Percentiles rank a stretch among this genome's conserved stretches.
These are phyloP conservation scores for Torymus texanus DNA, from an alignment of 2,888 invertebrate genomes.

Conservation along the genomic window DNA sequence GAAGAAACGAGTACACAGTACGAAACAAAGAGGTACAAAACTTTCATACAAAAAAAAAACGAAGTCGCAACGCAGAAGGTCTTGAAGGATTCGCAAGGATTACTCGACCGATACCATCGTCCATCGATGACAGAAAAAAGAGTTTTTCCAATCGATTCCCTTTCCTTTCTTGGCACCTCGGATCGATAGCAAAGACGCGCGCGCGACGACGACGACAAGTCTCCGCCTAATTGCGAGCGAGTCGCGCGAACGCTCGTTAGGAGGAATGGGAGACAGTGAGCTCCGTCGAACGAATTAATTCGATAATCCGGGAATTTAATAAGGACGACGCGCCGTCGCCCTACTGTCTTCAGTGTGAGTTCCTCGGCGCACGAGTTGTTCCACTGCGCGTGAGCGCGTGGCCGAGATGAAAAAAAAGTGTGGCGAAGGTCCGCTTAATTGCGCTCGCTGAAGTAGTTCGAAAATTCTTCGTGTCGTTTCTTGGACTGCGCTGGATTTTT, in stretches of 20 bases:
- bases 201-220: too few relatives aligned
- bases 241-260: not conserved
- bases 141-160: too few relatives aligned
- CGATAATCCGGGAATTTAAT: conserved; percentile 44
- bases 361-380: not conserved
- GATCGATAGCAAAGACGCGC: too few relatives aligned
- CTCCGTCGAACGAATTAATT: conserved; percentile 22
- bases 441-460: conserved; percentile 8
- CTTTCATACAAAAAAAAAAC: too few relatives aligned
- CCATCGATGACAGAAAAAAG: too few relatives aligned
- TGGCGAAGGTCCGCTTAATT: conserved; percentile 21
- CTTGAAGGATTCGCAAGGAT: too few relatives aligned
- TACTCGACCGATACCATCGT: too few relatives aligned
- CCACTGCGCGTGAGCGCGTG: not conserved
- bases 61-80: too few relatives aligned
- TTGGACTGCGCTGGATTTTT: not conserved
- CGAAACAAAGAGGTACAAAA: too few relatives aligned
- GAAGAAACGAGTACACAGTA: too few relatives aligned
- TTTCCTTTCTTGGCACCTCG: too few relatives aligned
- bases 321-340: conserved; percentile 17
- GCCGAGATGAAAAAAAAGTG: not conserved
- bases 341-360: conserved; percentile 1
- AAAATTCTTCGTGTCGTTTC: conserved; percentile 24
- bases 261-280: not conserved
- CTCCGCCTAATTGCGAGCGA: not conserved